Conservation (phyloP, 2,888 invertebrate genomes). For the Sceliomorpha sp. region DNA sequence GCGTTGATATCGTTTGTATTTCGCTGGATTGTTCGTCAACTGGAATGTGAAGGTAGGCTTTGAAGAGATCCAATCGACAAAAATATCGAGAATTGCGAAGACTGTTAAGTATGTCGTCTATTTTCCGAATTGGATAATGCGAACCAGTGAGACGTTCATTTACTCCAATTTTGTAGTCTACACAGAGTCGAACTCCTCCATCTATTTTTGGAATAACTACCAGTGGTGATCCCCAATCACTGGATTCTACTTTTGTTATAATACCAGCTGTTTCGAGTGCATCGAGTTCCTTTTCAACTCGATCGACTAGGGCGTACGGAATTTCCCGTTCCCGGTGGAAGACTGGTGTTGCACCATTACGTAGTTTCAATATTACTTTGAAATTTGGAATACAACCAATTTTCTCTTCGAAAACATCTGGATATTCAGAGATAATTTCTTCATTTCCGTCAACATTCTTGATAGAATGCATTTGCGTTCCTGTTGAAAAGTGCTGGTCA, state of each 20-base stretch:
- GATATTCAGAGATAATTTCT: constrained; percentile 14
- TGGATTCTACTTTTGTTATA: constrained; percentile 23
- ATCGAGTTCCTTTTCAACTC: constrained; percentile 26
- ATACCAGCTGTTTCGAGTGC: constrained; percentile 16
- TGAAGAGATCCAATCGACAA: constrained; percentile 24
- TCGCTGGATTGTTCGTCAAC: constrained; percentile 29
- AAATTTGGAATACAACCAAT: constrained; percentile 19
- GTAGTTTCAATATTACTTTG: constrained; percentile 15
- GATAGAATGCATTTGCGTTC: neutral
- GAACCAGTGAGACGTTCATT: constrained; percentile 25
- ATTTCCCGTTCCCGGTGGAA: constrained; percentile 22
- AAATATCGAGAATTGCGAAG: constrained; percentile 21
- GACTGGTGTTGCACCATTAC: constrained; percentile 18
- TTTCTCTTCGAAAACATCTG: constrained; percentile 30
- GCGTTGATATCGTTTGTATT: too few relatives aligned
- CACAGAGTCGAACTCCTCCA: constrained; percentile 24
- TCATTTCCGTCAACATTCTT: constrained; percentile 7
- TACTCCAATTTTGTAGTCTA: constrained; percentile 27
- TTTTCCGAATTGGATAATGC: constrained; percentile 31
- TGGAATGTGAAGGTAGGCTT: constrained; percentile 33
- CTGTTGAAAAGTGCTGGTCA: constrained; percentile 5
- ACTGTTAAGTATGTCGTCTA: constrained; percentile 26
- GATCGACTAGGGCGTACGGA: constrained; percentile 16
- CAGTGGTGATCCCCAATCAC: constrained; percentile 31
- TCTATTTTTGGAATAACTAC: too few relatives aligned